Evolutionary conservation across 1,140 invertebrate species (phyloP), one percentile per base, ranked within the genome.

Genomic region (Bombus breviceps): DNA sequence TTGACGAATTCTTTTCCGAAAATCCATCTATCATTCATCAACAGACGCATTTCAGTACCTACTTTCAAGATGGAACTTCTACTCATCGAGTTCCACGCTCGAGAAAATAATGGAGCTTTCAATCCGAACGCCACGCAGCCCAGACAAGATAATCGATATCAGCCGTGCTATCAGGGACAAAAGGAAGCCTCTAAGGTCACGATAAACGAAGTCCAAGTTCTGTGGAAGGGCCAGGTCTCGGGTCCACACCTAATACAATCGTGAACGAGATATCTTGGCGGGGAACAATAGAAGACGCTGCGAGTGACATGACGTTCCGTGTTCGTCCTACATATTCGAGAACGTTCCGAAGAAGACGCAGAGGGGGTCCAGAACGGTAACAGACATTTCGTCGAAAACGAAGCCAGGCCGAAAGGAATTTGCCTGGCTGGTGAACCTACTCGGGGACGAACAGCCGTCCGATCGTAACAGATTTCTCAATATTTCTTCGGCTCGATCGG

Each of bases 321-420:
- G 87, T 89, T 37, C 81, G 86, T 88, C 83, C 64, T 68, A 88
- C 82, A 88, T 90, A 82, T 69, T 80, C 76, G 62, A 75, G 43
- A 53, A 64, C 43, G 59, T 83, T 81, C 75, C 78, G 66, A 57
- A 83, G 62, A 28, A 41, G 10, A 39, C 73, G 6, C 69, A 72
- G 53, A 66, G 64, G 90, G 91, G 89, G 90, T 91, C 92, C 89
- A 83, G 86, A 32, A 72, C 87, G 87, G 86, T 87, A 87, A 9
- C 69, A 78, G 85, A 89, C 85, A 88, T 93, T 92, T 91, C 87
- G 89, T 93, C 92, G 87, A 72, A 88, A 91, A 83, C 88, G 73
- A 89, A 91, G 66, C 86, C 82, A n/a, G 74, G 76, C 74, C 81
- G 57, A 73, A 66, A 82, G 72, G 86, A 75, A 86, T 88, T 88